Base-by-base conservation (phyloP, 2,888 invertebrate genomes). In the Calameuta filiformis region DNA sequence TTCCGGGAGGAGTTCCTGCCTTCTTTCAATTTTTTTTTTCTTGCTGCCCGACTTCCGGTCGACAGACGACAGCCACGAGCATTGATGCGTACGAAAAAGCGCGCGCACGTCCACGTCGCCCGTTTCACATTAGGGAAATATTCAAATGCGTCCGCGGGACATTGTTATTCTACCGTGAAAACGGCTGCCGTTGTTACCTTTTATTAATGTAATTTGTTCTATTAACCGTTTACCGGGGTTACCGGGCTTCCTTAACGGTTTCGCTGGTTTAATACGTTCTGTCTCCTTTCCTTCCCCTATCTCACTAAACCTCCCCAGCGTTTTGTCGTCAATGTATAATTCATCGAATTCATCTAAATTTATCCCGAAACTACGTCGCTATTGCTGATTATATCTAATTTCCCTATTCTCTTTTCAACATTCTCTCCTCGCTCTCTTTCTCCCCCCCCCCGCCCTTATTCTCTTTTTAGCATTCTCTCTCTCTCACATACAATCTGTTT, bases 101-200 rank as follows among this genome's bases (percentile, higher is more conserved):
- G 87, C 86, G 86, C 87, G 89, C 88, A 87, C 87, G 88, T 86
- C 88, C 85, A 87, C 84, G 78, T 80, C 80, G 76, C 35, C 68
- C 74, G 79, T 69, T 80, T 80, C 77, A 75, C 85, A 85, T 87
- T 87, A 85, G 87, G 86, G 84, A 87, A 87, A 87, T 85, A 87
- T 87, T 87, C 85, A 86, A 85, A 86, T 87, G 83, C 84, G 81
- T 81, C 83, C 84, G 83, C 83, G 83, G 85, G 84, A 86, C 89
- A 90, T 90, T 90, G 89, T 90, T 90, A 90, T 90, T 90, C 90
- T 90, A 90, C 88, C 90, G 90, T 90, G 89, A 90, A 90, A 90
- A 90, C 89, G 89, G 81, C 89, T 84, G 87, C 81, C 86, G 88
- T 87, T 89, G 88, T 90, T 90, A 87, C 87, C 89, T 87, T 89